Evolutionary conservation across 2,113 vertebrate species (phyloP).

Genomic region (Crotalus horridus): DNA sequence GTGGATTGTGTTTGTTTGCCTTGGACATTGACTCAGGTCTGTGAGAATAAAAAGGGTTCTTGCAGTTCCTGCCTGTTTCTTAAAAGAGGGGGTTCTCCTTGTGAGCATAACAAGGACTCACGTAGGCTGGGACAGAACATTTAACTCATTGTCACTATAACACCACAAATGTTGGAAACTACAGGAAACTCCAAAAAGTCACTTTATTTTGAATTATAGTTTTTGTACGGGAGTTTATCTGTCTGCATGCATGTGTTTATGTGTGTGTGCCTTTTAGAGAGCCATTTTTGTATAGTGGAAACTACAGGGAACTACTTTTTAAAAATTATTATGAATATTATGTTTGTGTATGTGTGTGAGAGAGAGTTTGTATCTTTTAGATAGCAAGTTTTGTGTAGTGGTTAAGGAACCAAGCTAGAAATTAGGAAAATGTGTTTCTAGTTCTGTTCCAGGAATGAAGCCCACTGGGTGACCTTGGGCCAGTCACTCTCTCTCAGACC

Average conservation of each 20-base stretch:
- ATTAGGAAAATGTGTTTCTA: background rate
- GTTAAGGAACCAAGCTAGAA: background rate
- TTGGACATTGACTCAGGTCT: too few species aligned
- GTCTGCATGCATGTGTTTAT: background rate
- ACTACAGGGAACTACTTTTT: too few species aligned
- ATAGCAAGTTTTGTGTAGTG: background rate
- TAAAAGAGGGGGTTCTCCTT: too few species aligned
- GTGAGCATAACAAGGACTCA: too few species aligned
- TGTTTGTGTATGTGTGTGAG: too few species aligned
- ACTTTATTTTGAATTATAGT: background rate
- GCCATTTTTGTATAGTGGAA: background rate
- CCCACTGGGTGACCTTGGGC: too few species aligned
- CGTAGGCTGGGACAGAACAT: too few species aligned
- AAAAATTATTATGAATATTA: too few species aligned
- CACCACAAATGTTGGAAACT: background rate
- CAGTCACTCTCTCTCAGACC: too few species aligned
- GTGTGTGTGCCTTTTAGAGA: background rate
- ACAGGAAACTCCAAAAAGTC: background rate
- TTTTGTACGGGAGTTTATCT: background rate
- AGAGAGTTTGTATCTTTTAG: background rate
- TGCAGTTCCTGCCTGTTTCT: too few species aligned
- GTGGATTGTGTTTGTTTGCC: too few species aligned
- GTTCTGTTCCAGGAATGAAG: background rate
- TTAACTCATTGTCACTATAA: background rate
- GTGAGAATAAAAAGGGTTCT: too few species aligned